These are phyloP conservation scores for Desmodus rotundus DNA, from an alignment of 2,113 vertebrate genomes.

Conservation along the genomic window DNA sequence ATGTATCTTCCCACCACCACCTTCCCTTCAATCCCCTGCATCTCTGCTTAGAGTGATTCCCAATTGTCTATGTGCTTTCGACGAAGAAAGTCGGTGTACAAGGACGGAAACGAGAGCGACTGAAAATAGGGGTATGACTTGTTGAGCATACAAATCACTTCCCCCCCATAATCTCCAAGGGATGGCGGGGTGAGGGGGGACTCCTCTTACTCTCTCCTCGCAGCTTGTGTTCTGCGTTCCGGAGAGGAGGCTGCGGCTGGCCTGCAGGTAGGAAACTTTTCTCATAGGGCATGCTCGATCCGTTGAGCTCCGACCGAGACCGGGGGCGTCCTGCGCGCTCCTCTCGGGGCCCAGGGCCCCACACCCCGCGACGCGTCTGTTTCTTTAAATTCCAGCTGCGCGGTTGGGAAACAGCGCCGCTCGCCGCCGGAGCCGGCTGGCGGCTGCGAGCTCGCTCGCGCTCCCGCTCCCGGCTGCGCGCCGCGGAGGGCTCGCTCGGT, in stretches of 20 bases:
- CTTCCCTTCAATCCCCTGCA: background rate
- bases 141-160: constrained; percentile 73
- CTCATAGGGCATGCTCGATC: background rate
- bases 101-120: constrained; percentile 48
- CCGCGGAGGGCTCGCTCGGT: constrained; percentile 64
- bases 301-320: fast-evolving
- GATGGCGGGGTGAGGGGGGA: background rate
- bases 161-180: constrained; percentile 26
- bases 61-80: constrained; percentile 6
- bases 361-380: constrained; percentile 68
- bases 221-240: background rate
- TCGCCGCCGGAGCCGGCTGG: constrained; percentile 70
- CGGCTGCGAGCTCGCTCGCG: constrained; percentile 65
- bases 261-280: constrained; percentile 74
- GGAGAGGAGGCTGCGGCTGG: background rate
- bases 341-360: background rate
- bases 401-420: constrained; percentile 77
- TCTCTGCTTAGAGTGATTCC: background rate
- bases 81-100: constrained; percentile 43
- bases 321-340: background rate
- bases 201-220: background rate
- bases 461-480: constrained; percentile 72
- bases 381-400: constrained; percentile 85
- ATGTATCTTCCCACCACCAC: constrained; percentile 5
- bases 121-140: constrained; percentile 72